Base-by-base conservation (phyloP, 2,888 invertebrate species). In the Parnassius smintheus region DNA sequence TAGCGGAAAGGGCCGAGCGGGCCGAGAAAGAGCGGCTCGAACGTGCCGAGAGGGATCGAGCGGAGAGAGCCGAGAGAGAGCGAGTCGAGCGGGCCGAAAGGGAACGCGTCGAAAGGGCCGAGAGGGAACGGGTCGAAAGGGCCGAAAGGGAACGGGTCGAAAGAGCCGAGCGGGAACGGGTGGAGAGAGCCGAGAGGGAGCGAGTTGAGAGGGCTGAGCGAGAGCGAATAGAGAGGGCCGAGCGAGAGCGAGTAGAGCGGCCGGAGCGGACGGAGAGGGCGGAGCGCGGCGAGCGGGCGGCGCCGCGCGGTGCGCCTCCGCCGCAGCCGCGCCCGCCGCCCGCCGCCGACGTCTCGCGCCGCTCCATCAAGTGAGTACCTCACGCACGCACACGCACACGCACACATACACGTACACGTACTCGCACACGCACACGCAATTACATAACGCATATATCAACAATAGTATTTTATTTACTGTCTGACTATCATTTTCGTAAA, bases 331-430 rank as follows among this genome's bases (percentile, higher is more conserved):
- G 62, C 69, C 73, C 90, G 74, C 87, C 90, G 70, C 88, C 91
- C 76, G 94, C 93, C 80, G 93, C 94, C 72, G 96, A 96, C 81
- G 94, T 96, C 76, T 93, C 94, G 85, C 94, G 94, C 84, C 93
- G 95, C 85, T 95, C 96, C 74, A 92, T 96, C 73, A 95, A 94
- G 95, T 95, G 83, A 87, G 92, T 88, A 49, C 49, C n/a, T 1
- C 49, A 49, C n/a, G 11, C 8, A 9, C 9, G 10, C 11, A 3
- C 44, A 8, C 25, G 4, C 25, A 0, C 25, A 2, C 25, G 3
- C 25, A 2, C 25, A 3, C 25, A 2, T 7, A 4, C 25, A 25
- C 25, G 2, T 7, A 25, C 25, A 18, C 18, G 18, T 18, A 18
- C 18, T 1, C 18, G 18, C 1, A 18, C 18, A 18, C 18, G 18